Base-by-base conservation (phyloP, 2,113 vertebrate genomes). In the Saimiri boliviensis region DNA sequence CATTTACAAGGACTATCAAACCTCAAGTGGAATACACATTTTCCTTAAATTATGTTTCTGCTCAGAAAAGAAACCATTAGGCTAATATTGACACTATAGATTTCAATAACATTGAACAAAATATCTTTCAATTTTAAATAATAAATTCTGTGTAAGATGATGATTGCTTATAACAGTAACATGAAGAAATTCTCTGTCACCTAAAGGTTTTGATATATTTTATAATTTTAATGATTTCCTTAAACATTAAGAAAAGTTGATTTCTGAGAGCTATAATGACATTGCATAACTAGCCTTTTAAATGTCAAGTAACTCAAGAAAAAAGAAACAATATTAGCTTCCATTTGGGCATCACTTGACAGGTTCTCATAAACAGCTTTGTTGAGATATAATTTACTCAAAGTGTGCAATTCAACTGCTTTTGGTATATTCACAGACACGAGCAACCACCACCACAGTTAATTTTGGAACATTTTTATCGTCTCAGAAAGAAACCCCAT, bases 101-200 rank as follows among this genome's bases (percentile, higher is more conserved):
- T 95, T 97, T 95, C 89, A 97, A 70, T 96, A 91, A 96, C 66
- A 12, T 45, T 85, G 84, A 93, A 80, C 40, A 40, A 92, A 96
- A 94, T 87, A 70, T 71, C 86, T 95, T 63, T 96, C 30, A 10
- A 66, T 85, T 92, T 94, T 88, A 95, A 96, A 95, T 87, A 97
- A 93, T 8, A 94, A 73, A 90, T 60, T 77, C 60, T 92, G 11
- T 66, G 6, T 82, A 68, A 87, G 56, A 37, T 86, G 42, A n/a
- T 66, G 56, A 60, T 83, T 95, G 30, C 37, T 96, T 96, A 49
- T 56, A 91, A 89, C 30, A 92, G n/a, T 74, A 96, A 96, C 56
- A 47, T 9, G 40, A 89, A n/a, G 63, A 58, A 94, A 86, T 82
- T 90, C 9, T 21, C 35, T 84, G 1, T 49, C 32, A 54, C n/a